These are phyloP conservation scores for Trichacis sp. DNA, from an alignment of 2,888 invertebrate species.

Conservation along the genomic window DNA sequence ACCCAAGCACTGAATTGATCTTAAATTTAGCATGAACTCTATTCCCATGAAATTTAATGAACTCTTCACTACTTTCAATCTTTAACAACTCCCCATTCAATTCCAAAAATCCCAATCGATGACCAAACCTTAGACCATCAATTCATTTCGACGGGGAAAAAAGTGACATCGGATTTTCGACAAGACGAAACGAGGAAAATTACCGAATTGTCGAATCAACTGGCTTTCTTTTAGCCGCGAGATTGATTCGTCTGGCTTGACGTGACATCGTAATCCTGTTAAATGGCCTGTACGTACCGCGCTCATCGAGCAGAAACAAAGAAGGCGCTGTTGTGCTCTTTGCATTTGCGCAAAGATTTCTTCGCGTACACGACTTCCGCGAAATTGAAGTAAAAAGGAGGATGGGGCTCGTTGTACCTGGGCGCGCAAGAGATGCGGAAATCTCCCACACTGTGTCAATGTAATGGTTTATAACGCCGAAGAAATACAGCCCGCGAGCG, in stretches of 20 bases:
- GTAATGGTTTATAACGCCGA: constrained; percentile 1
- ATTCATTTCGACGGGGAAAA: no score
- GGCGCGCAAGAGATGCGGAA: background rate
- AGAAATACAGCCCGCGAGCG: background rate
- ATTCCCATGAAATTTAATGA: no score
- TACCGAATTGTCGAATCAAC: no score
- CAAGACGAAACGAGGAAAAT: no score
- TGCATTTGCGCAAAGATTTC: background rate
- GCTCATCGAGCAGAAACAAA: constrained; percentile 1
- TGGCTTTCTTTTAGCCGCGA: background rate
- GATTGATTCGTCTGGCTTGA: constrained; percentile 8
- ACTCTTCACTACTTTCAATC: no score
- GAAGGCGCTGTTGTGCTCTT: background rate
- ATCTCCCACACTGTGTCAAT: constrained; percentile 4
- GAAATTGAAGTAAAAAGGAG: no score
- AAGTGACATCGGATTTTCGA: no score
- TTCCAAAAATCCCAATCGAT: no score
- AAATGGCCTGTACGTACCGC: background rate
- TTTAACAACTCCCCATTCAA: no score
- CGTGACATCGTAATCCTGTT: constrained; percentile 11
- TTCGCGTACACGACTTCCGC: background rate
- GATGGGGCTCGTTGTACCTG: background rate
- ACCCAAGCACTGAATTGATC: no score
- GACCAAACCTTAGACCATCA: no score
- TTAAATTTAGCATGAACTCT: no score